phyloP scores from a whole-genome alignment of 2,888 invertebrate species.

The Drosophila stalkeri region DNA sequence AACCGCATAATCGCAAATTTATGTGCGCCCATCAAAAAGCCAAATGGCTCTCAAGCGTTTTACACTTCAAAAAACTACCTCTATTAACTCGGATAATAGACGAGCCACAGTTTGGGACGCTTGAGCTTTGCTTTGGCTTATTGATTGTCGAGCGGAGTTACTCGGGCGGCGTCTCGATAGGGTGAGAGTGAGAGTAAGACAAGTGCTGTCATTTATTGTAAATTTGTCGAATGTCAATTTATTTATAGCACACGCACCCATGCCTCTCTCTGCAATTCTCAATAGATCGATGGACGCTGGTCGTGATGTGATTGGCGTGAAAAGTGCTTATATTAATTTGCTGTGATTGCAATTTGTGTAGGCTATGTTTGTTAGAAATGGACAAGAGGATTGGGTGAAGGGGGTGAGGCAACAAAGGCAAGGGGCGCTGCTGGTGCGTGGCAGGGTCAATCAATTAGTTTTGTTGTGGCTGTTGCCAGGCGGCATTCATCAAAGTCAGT shows the following conservation, averaged over 20 bases:
- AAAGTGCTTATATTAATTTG: conserved; percentile 59
- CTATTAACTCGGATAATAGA: conserved; percentile 53
- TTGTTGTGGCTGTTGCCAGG: conserved; percentile 56
- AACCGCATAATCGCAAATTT: conserved; percentile 69
- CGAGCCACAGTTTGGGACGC: neutral
- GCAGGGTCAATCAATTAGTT: conserved; percentile 64
- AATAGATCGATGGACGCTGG: neutral
- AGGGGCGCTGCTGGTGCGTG: too few relatives aligned
- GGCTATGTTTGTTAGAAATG: neutral
- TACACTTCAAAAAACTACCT: conserved; percentile 65
- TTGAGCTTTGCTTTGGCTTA: conserved; percentile 36
- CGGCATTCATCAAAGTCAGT: conserved; percentile 73
- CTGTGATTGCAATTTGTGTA: conserved; percentile 43
- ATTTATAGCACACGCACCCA: conserved; percentile 61
- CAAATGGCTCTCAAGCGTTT: conserved; percentile 63
- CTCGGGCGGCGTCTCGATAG: conserved; percentile 11
- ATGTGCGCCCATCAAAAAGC: conserved; percentile 60
- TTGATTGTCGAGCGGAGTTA: conserved; percentile 59
- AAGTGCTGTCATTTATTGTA: conserved; percentile 63
- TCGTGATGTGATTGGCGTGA: conserved; percentile 45
- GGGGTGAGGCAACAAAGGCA: too few relatives aligned
- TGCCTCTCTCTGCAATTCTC: conserved; percentile 7
- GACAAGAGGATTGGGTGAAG: too few relatives aligned
- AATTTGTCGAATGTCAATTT: conserved; percentile 67
- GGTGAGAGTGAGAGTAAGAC: conserved; percentile 6